Evolutionary conservation across 2,888 invertebrate genomes (phyloP), one percentile per base, ranked within the genome.

Genomic region (Philereme transversata): DNA sequence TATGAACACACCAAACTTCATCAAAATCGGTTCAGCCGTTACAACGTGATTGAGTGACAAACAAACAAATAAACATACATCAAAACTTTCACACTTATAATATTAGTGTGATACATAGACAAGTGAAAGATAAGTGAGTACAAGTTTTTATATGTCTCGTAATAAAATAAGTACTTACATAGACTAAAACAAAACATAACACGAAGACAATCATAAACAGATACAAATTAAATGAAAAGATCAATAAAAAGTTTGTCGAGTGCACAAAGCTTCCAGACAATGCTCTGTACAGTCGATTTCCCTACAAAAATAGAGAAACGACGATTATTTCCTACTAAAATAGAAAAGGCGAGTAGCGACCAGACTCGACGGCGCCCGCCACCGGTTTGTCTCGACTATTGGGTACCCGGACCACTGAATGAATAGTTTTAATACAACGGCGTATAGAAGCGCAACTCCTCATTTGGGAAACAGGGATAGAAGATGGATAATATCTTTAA

Each of bases 361-460:
- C 50, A 63, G 63, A 63, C 63, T 41, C 46, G 59, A 59, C 56
- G 63, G 63, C 63, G 63, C 63, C 62, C 47, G 56, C 51, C 48
- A 49, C 56, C 59, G 52, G 45, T 45, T 56, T 56, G 63, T 63
- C 63, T 63, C 63, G 59, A 47, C 59, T 51, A 51, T 46, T 8
- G 50, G 59, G 51, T 59, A 59, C 59, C 58, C 5, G 52, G 35
- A 11, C 41, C 46, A 62, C 54, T 36, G 40, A 47, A 44, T 40
- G 41, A 9, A 22, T 38, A 33, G 5, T 38, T 6, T 3, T 11
- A 40, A 48, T 40, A 36, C 10, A 5, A 49, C 22, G 22, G 40
- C 9, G 7, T 6, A 48, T 60, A 62, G 61, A 57, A 57, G 40
- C 46, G 50, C 41, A 62, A 62, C 53, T 62, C 52, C 40, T 40